Evolutionary conservation across 2,113 vertebrate species (phyloP).

Genomic region (Rhombomys opimus): DNA sequence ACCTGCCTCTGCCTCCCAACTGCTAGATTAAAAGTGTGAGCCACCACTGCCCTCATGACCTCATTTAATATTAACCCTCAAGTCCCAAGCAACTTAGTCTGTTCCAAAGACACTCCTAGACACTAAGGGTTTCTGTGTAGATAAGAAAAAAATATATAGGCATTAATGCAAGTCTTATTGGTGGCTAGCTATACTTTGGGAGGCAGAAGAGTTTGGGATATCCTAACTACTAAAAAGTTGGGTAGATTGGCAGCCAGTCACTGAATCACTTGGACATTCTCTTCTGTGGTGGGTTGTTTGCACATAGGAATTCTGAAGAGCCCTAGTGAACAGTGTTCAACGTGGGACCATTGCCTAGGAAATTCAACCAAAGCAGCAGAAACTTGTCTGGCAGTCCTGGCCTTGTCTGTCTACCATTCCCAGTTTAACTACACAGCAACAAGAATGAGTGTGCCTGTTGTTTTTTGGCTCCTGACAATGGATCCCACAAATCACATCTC

Average conservation of each 20-base stretch:
- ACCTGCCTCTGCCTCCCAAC: too few species aligned
- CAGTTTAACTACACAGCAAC: neutral
- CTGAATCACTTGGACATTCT: neutral
- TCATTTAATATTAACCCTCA: slow-evolving; percentile 28
- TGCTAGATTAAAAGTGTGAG: too few species aligned
- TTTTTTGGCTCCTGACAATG: neutral
- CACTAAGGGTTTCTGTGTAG: neutral
- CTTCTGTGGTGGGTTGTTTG: neutral
- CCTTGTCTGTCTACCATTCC: neutral
- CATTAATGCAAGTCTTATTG: neutral
- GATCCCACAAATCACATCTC: neutral
- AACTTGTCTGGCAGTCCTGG: neutral
- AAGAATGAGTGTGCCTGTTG: neutral
- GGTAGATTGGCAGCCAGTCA: neutral
- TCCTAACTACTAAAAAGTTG: neutral
- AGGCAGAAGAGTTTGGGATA: neutral
- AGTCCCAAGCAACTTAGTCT: neutral
- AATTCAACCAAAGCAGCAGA: neutral
- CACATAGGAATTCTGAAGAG: neutral
- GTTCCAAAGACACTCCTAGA: neutral
- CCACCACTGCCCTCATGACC: neutral
- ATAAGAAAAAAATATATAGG: neutral
- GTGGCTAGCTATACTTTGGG: neutral
- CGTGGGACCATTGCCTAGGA: neutral
- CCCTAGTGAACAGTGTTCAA: neutral